phyloP scores from a whole-genome alignment of 2,888 invertebrate genomes.

The Copidosoma aretas region DNA sequence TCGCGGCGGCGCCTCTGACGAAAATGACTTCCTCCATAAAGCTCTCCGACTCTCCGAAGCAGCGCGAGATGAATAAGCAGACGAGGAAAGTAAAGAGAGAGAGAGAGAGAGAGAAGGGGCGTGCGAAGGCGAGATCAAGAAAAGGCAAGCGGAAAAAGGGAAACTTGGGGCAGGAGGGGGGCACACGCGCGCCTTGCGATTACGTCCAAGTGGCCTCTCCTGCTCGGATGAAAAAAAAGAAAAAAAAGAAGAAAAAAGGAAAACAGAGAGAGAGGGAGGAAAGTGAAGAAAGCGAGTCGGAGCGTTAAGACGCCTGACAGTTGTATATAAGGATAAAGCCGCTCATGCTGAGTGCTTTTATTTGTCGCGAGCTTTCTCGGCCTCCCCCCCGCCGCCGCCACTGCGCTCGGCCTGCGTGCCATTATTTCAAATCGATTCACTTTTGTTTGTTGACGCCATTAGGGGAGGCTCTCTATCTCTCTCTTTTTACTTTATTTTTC shows the following conservation, averaged over 20 bases:
- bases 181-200: constrained; percentile 19
- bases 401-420: constrained; percentile 50
- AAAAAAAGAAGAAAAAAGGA: constrained; percentile 43
- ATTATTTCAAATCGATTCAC: constrained; percentile 60
- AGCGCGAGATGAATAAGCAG: neutral
- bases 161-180: constrained; percentile 1
- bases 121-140: constrained; percentile 16
- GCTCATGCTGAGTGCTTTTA: constrained; percentile 60
- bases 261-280: constrained; percentile 45
- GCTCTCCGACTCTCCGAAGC: constrained; percentile 50
- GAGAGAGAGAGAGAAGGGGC: constrained; percentile 14
- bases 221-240: constrained; percentile 41
- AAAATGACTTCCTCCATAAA: constrained; percentile 55
- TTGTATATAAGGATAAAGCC: constrained; percentile 59
- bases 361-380: constrained; percentile 52
- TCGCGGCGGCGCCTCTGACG: constrained; percentile 33
- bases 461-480: constrained; percentile 32
- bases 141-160: constrained; percentile 17
- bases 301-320: constrained; percentile 59
- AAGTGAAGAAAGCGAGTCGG: constrained; percentile 26
- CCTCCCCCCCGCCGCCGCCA: constrained; percentile 25
- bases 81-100: neutral
- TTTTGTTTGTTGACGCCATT: constrained; percentile 61
- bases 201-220: neutral
- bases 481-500: neutral